A percentile compares a stretch with the other conserved stretches of the same genome.
phyloP scores from a whole-genome alignment of 2,888 invertebrate species.

The Lochmaea crataegi region DNA sequence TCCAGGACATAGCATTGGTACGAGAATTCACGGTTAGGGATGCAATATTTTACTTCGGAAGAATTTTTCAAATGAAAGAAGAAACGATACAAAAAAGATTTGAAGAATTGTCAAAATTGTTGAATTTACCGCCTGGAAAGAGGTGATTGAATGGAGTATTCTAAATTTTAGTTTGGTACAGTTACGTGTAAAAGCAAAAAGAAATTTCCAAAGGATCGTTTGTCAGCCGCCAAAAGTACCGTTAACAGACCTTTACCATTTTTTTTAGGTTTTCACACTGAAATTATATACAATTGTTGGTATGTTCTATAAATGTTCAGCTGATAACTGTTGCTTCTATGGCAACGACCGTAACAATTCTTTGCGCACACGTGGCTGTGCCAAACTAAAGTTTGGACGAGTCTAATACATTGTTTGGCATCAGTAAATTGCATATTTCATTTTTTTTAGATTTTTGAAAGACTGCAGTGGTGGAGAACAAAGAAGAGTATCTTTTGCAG shows the following conservation, averaged over 20 bases:
- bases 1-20: slow-evolving; percentile 81
- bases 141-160: slow-evolving; percentile 56
- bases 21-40: slow-evolving; percentile 85
- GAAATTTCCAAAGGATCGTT: no score
- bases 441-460: slow-evolving; percentile 67
- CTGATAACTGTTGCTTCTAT: no score
- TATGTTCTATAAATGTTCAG: no score
- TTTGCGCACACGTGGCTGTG: no score
- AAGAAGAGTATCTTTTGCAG: slow-evolving; percentile 88
- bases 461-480: slow-evolving; percentile 91
- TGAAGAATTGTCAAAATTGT: slow-evolving; percentile 74
- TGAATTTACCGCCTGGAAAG: slow-evolving; percentile 79
- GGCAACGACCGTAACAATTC: not conserved
- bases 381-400: no score
- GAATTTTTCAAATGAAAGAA: slow-evolving; percentile 82
- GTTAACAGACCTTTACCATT: no score
- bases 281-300: no score
- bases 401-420: no score
- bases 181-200: no score
- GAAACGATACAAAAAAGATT: slow-evolving; percentile 74
- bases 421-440: not conserved
- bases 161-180: no score
- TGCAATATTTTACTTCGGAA: slow-evolving; percentile 88
- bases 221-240: no score
- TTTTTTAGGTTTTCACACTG: no score